Conservation (phyloP, 2,113 vertebrate species). For the Erythrocebus patas region DNA sequence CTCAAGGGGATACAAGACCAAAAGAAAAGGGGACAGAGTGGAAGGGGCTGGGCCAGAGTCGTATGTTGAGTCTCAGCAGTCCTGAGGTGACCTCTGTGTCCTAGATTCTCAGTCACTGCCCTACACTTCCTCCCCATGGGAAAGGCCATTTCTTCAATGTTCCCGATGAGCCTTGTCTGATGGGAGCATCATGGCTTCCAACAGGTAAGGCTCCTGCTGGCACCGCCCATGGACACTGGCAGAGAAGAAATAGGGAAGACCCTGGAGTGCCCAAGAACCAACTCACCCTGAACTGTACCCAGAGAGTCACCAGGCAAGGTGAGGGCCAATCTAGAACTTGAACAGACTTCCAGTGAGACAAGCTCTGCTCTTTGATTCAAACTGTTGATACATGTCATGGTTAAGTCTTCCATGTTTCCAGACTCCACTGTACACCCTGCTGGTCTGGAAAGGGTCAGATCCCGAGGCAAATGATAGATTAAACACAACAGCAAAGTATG, state of each 20-base stretch:
- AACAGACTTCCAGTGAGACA: neutral
- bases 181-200: neutral
- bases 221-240: neutral
- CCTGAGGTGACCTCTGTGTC: neutral
- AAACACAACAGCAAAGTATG: slow-evolving; percentile 76
- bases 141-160: neutral
- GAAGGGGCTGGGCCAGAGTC: neutral
- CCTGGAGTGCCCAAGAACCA: neutral
- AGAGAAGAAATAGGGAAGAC: neutral
- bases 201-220: neutral
- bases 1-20: neutral
- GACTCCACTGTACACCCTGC: neutral
- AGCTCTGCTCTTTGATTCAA: neutral
- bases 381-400: neutral
- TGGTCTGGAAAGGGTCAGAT: neutral
- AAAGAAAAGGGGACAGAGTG: neutral
- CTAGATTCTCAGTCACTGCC: neutral
- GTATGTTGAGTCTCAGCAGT: neutral
- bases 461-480: slow-evolving; percentile 29
- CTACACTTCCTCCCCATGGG: neutral
- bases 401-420: neutral
- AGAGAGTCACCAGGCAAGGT: neutral
- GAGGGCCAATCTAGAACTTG: neutral
- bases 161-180: neutral
- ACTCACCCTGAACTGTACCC: neutral